A percentile compares a stretch with the other conserved stretches of the same genome.
These are phyloP conservation scores for Cyprichromis sp. DNA, from an alignment of 2,113 vertebrate genomes.

Conservation along the genomic window DNA sequence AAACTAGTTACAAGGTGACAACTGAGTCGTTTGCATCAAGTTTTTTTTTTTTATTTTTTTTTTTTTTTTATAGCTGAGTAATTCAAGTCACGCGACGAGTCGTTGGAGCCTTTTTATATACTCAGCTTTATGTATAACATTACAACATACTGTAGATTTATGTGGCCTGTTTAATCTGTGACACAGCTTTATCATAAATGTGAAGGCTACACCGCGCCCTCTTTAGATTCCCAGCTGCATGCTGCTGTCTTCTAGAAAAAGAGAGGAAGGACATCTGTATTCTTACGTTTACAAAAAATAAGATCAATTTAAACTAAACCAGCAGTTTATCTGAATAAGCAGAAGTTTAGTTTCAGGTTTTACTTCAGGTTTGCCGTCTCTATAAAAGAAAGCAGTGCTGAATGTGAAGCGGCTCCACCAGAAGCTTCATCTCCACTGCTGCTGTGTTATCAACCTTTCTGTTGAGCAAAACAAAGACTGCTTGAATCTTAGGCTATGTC, in stretches of 20 bases:
- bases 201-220: background rate
- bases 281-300: background rate
- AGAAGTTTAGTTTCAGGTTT: background rate
- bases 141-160: background rate
- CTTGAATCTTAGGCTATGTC: accelerated
- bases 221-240: background rate
- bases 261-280: background rate
- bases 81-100: background rate
- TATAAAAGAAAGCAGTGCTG: background rate
- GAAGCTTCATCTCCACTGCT: background rate
- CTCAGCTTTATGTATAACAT: background rate
- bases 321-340: background rate
- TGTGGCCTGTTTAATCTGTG: accelerated
- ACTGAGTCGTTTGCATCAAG: background rate
- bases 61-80: background rate
- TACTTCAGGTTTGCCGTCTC: background rate
- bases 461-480: background rate
- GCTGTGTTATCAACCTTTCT: background rate
- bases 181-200: background rate
- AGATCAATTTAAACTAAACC: background rate
- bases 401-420: background rate
- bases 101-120: background rate
- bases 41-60: background rate
- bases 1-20: background rate
- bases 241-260: background rate